phyloP scores from a whole-genome alignment of 64 coral and sea anemone species.

The Trachythela sp. region DNA sequence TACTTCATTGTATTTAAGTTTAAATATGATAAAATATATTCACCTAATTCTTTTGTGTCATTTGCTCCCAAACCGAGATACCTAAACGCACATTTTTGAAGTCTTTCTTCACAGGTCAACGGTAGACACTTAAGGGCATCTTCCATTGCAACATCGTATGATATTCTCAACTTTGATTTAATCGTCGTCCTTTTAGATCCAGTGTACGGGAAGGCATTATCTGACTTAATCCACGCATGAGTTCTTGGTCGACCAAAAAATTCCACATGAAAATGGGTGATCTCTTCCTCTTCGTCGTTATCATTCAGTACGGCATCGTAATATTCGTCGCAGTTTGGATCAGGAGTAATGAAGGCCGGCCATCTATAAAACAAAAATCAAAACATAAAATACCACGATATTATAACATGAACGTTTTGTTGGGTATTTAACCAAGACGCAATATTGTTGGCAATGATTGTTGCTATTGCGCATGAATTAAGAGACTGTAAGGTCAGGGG shows the following conservation, averaged over 20 bases:
- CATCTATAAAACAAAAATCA: background rate
- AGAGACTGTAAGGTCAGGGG: no score
- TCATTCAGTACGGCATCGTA: slow-evolving; percentile 12
- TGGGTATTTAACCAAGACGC: no score
- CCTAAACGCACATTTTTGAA: background rate
- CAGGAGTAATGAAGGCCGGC: slow-evolving; percentile 2
- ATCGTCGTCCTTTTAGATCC: background rate
- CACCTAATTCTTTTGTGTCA: background rate
- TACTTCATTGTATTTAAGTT: no score
- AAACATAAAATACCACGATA: background rate
- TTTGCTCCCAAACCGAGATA: background rate
- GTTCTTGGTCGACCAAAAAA: slow-evolving; percentile 12
- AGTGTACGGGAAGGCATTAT: background rate
- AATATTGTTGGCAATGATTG: no score
- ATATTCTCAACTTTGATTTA: background rate
- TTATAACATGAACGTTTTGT: no score
- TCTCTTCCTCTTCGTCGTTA: background rate
- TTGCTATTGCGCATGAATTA: no score
- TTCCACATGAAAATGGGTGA: slow-evolving; percentile 9
- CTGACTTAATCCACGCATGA: background rate
- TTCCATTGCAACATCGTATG: slow-evolving; percentile 14
- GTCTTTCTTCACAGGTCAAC: slow-evolving; percentile 3
- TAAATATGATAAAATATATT: no score
- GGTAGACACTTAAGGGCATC: background rate
- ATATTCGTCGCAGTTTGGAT: background rate